A percentile compares a stretch with the other conserved stretches of the same genome.
These are phyloP conservation scores for Ylistrum balloti DNA, from an alignment of 1,140 invertebrate genomes.

Conservation along the genomic window DNA sequence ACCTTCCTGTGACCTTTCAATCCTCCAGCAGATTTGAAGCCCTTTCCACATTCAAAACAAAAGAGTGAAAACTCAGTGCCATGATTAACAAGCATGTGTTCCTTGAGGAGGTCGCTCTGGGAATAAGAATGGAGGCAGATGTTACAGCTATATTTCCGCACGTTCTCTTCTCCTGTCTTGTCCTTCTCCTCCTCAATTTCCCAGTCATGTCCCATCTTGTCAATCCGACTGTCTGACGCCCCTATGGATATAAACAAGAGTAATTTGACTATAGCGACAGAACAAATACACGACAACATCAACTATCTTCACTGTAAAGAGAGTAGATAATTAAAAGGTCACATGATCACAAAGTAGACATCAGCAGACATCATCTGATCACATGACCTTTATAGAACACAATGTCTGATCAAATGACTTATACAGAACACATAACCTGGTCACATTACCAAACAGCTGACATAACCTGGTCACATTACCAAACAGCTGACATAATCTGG, in stretches of 20 bases:
- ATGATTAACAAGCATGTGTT: slow-evolving; percentile 13
- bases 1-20: neutral
- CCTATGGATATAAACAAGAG: slow-evolving; percentile 27
- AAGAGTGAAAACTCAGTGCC: neutral
- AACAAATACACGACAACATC: neutral
- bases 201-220: neutral
- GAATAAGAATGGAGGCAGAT: neutral
- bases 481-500: too few relatives aligned
- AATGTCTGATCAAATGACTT: too few relatives aligned
- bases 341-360: too few relatives aligned
- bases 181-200: neutral
- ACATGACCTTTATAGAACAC: too few relatives aligned
- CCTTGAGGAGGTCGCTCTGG: neutral
- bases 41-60: slow-evolving; percentile 14
- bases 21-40: neutral
- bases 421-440: too few relatives aligned
- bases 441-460: too few relatives aligned
- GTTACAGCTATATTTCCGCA: neutral
- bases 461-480: too few relatives aligned
- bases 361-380: neutral
- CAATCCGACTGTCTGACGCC: neutral
- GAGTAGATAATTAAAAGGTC: neutral
- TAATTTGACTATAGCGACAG: neutral
- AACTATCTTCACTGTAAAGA: neutral
- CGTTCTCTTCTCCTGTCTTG: neutral